Evolutionary conservation across 2,797 vertebrate genomes (phyloP).

Genomic region (Schizopygopsis malacanthus): DNA sequence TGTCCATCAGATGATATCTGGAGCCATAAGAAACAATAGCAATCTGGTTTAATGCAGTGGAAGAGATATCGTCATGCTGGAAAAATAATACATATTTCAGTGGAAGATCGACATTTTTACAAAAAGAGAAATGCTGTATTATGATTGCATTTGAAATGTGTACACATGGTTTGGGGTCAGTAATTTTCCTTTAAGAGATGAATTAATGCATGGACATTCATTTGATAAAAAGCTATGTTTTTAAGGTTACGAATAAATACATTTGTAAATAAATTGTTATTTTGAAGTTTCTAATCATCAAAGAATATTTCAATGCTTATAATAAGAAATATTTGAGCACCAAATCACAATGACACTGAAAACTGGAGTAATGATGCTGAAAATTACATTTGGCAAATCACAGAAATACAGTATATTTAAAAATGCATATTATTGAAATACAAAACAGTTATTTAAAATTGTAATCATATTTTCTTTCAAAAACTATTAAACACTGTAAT

Average conservation of each 20-base stretch:
- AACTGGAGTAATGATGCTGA: no score
- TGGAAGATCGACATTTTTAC: neutral
- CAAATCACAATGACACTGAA: neutral
- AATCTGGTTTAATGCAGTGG: neutral
- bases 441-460: no score
- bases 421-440: no score
- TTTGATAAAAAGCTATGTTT: no score
- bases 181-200: neutral
- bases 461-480: no score
- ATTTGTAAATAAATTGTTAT: neutral
- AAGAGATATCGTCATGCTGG: neutral
- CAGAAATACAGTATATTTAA: no score
- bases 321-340: neutral
- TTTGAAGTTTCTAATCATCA: neutral
- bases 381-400: no score
- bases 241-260: no score
- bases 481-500: no score
- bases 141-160: neutral
- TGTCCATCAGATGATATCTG: slow-evolving; percentile 29
- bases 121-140: neutral
- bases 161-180: neutral
- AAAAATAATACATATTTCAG: neutral
- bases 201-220: neutral
- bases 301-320: neutral
- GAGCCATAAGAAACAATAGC: neutral